Percentiles rank a stretch among this genome's conserved stretches.
phyloP scores from a whole-genome alignment of 53 echinoderm and acorn worm species.

The Echinarachnius parma region DNA sequence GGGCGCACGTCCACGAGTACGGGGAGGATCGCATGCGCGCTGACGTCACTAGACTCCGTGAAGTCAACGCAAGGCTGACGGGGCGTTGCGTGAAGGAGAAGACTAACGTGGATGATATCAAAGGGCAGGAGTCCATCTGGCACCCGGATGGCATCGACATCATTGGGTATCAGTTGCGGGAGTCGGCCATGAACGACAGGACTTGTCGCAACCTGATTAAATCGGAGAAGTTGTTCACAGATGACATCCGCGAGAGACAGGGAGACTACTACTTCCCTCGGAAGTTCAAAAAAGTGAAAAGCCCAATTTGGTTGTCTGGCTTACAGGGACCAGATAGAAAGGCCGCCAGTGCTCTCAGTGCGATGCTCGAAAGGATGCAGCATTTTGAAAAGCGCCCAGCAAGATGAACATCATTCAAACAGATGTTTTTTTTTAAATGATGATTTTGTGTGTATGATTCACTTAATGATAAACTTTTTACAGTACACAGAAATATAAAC shows the following conservation, averaged over 20 bases:
- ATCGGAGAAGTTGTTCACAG: constrained; percentile 30
- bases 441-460: too few relatives aligned
- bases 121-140: constrained; percentile 28
- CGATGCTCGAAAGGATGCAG: constrained; percentile 3
- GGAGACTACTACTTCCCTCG: constrained; percentile 32
- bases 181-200: constrained; percentile 8
- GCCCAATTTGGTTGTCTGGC: constrained; percentile 9
- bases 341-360: constrained; percentile 1
- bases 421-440: too few relatives aligned
- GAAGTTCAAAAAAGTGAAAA: background rate
- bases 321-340: constrained; percentile 4
- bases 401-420: background rate
- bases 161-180: constrained; percentile 20
- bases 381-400: background rate
- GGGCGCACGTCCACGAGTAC: constrained; percentile 39
- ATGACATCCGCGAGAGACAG: constrained; percentile 33
- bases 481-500: too few relatives aligned
- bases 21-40: constrained; percentile 32
- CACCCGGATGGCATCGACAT: constrained; percentile 34
- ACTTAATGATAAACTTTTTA: too few relatives aligned
- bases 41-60: constrained; percentile 39
- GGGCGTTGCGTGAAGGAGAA: constrained; percentile 39
- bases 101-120: constrained; percentile 24
- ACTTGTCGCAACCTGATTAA: constrained; percentile 25
- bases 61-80: constrained; percentile 32